Evolutionary conservation across 2,113 vertebrate species (phyloP), one percentile per base, ranked within the genome.

Genomic region (Oreochromis spilurus): DNA sequence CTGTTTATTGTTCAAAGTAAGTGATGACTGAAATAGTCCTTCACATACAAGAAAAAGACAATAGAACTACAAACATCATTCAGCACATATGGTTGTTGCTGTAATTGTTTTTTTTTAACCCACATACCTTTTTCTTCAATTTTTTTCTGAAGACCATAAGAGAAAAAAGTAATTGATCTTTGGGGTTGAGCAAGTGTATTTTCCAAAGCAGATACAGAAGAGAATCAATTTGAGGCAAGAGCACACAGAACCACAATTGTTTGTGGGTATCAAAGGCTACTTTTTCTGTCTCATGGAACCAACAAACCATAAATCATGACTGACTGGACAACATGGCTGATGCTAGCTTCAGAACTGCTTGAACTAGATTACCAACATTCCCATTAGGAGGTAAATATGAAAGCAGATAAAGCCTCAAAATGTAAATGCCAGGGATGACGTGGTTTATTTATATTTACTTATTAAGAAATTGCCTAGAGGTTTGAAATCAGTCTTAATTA

Each of bases 231-330:
- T 92, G 85, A 91, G 87, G 94, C 79, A 91, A 89, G 86, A 90
- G 87, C 89, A 84, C 80, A 81, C 21, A 31, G 92, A 38, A 34
- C 90, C 89, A 84, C 91, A 81, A 89, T 94, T 89, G 89, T 94
- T 92, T 91, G 81, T 86, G 80, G 67, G 90, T 89, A 93, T 90
- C 93, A 92, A 91, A 93, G 86, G 91, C 86, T 90, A 75, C 54
- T 83, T 89, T 88, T 84, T 84, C 86, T 88, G 85, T 92, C 78
- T 93, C 84, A 86, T 79, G 86, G 88, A 91, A 91, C 92, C 94
- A 95, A 95, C 95, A 94, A 94, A 93, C 93, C 90, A 94, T 96
- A 95, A 95, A 96, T 96, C 94, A 93, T 83, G 10, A 43, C 86
- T 88, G 94, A 93, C 84, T 92, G 89, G 93, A 93, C 72, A 75